Conservation (phyloP, 2,113 vertebrate genomes). For the Sinosuthora webbiana region DNA sequence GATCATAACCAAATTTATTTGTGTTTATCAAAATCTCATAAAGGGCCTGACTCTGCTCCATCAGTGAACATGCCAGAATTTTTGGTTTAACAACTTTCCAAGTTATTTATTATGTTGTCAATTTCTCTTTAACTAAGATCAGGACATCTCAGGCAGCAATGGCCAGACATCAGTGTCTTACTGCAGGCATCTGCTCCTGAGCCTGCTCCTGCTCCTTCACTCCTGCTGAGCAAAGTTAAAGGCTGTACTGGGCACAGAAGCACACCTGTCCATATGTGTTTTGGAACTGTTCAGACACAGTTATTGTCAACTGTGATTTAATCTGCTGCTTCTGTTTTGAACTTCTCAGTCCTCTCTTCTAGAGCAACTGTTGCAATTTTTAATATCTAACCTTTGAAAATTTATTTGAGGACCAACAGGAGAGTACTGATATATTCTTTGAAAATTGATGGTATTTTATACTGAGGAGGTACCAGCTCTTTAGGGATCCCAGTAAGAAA, state of each 20-base stretch:
- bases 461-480: background rate
- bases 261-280: rapidly evolving
- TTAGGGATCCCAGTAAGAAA: background rate
- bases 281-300: background rate
- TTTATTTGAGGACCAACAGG: background rate
- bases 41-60: background rate
- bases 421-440: background rate
- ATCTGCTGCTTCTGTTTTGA: background rate
- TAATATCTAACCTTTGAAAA: background rate
- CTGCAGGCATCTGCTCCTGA: background rate
- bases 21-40: background rate
- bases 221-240: background rate
- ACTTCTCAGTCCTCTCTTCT: background rate
- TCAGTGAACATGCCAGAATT: background rate
- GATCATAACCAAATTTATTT: background rate
- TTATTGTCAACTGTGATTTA: background rate
- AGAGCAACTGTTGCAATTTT: background rate
- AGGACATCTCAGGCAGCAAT: background rate
- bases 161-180: background rate
- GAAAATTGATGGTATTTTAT: background rate
- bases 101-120: background rate
- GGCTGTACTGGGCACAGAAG: background rate
- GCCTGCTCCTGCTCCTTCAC: background rate
- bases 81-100: background rate
- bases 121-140: background rate